Evolutionary conservation across 37 sponge, comb jelly and placozoan genomes (phyloP).

Genomic region (Amphimedon queenslandica): DNA sequence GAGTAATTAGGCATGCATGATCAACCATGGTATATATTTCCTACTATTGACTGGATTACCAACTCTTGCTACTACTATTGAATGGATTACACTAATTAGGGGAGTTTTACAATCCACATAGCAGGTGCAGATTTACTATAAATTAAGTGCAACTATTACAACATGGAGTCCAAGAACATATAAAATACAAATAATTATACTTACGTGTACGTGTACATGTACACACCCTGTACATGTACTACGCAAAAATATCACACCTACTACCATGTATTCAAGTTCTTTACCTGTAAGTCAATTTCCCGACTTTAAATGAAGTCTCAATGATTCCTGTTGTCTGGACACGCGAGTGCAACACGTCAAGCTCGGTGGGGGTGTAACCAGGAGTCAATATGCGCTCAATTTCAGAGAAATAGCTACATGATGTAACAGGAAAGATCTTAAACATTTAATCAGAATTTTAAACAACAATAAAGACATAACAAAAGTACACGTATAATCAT

Average conservation of each 20-base stretch:
- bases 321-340: slow-evolving; percentile 95
- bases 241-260: neutral
- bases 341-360: slow-evolving; percentile 90
- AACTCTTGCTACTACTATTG: no score
- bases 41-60: no score
- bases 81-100: no score
- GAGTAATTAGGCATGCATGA: no score
- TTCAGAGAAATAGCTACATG: slow-evolving; percentile 74
- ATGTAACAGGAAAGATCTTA: neutral
- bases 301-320: slow-evolving; percentile 86
- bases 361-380: slow-evolving; percentile 73
- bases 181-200: neutral
- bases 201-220: neutral
- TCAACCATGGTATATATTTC: no score
- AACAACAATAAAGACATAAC: neutral
- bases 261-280: neutral
- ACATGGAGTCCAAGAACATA: no score
- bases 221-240: neutral
- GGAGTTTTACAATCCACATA: no score
- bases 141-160: no score
- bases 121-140: no score
- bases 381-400: slow-evolving; percentile 75
- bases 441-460: neutral
- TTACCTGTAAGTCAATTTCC: slow-evolving; percentile 86
- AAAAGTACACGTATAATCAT: neutral